A percentile compares a stretch with the other conserved stretches of the same genome.
phyloP scores from a whole-genome alignment of 2,888 invertebrate species.

The Lasioglossum malachurum region DNA sequence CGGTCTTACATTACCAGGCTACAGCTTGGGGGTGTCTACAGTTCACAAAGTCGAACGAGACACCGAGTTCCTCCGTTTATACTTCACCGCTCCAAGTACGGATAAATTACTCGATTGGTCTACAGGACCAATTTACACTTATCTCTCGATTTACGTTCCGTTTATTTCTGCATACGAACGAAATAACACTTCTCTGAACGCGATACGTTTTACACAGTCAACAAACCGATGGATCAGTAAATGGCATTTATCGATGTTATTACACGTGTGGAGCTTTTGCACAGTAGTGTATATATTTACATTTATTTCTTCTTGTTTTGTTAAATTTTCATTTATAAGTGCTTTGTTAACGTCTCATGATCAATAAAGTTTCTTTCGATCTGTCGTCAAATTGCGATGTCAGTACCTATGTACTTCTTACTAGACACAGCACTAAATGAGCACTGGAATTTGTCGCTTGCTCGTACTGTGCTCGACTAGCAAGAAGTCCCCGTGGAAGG shows the following conservation, averaged over 20 bases:
- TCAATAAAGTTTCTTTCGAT: too few species aligned
- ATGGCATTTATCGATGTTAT: not conserved
- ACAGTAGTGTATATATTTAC: too few species aligned
- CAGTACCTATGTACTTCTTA: too few species aligned
- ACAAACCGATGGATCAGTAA: not conserved
- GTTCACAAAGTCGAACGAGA: constrained; percentile 57
- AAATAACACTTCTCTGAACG: not conserved
- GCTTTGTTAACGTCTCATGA: too few species aligned
- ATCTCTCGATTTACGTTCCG: not conserved
- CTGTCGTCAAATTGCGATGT: too few species aligned
- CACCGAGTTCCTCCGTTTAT: constrained; percentile 28
- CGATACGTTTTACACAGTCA: not conserved
- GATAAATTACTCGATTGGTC: not conserved
- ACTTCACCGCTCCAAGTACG: not conserved
- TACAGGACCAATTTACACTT: not conserved
- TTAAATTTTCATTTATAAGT: too few species aligned
- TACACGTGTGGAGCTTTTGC: not conserved
- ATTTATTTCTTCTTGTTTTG: too few species aligned
- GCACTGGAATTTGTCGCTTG: too few species aligned
- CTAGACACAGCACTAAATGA: too few species aligned
- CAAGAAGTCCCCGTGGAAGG: too few species aligned
- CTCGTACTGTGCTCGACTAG: too few species aligned
- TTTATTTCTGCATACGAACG: not conserved
- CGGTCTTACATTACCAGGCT: constrained; percentile 16
- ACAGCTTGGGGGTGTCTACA: constrained; percentile 9